Evolutionary conservation across 2,888 invertebrate genomes (phyloP).

Genomic region (Scaptomyza polygonia): DNA sequence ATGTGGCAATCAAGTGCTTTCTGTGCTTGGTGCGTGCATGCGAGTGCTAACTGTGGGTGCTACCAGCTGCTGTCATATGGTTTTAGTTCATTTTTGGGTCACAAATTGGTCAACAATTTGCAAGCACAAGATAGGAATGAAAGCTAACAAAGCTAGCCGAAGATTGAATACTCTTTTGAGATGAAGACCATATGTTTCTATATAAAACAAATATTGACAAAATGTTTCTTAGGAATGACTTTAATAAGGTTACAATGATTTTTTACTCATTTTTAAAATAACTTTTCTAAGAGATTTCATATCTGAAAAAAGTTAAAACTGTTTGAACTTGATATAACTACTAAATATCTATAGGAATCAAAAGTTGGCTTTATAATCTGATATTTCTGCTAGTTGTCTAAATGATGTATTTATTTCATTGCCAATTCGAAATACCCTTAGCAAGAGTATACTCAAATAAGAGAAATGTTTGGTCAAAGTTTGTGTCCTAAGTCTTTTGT

Average conservation of each 20-base stretch:
- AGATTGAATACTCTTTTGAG: background rate
- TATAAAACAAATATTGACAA: too few relatives aligned
- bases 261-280: too few relatives aligned
- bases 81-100: slow-evolving; percentile 50
- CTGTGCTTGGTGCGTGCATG: slow-evolving; percentile 38
- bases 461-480: slow-evolving; percentile 34
- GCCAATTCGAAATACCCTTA: background rate
- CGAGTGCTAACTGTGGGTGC: slow-evolving; percentile 31
- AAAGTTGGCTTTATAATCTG: too few relatives aligned
- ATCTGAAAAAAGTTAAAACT: too few relatives aligned
- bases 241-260: too few relatives aligned
- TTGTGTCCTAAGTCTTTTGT: slow-evolving; percentile 60
- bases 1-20: slow-evolving; percentile 42
- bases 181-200: background rate
- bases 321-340: too few relatives aligned
- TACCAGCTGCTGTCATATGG: slow-evolving; percentile 45
- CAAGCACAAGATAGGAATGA: slow-evolving; percentile 6
- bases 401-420: too few relatives aligned
- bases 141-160: background rate
- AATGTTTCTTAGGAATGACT: too few relatives aligned
- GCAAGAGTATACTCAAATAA: background rate
- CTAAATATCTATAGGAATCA: too few relatives aligned
- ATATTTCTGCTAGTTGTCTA: too few relatives aligned
- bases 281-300: too few relatives aligned
- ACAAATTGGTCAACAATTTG: slow-evolving; percentile 57